These are phyloP conservation scores for Erebia epiphron DNA, from an alignment of 2,888 invertebrate species.

Conservation along the genomic window DNA sequence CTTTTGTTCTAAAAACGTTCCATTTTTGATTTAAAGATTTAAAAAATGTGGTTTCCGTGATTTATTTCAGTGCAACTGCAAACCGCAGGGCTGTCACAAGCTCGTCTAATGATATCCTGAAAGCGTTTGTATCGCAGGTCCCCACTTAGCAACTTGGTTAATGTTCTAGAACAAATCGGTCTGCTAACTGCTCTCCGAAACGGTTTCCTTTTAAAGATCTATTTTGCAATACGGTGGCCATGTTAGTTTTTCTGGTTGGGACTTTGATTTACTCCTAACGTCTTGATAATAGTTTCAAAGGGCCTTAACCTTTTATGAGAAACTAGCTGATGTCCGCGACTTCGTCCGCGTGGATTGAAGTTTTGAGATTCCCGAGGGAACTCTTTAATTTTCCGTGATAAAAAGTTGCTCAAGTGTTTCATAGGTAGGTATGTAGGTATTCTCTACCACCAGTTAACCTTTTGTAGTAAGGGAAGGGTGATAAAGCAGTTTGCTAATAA, in stretches of 20 bases:
- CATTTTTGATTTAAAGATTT: not conserved
- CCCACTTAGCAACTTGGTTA: slow-evolving; percentile 26
- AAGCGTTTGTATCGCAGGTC: slow-evolving; percentile 14
- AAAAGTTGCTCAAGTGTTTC: too few species aligned
- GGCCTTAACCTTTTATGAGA: too few species aligned
- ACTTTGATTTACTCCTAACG: too few species aligned
- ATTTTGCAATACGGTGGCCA: slow-evolving; percentile 3
- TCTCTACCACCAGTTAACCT: too few species aligned
- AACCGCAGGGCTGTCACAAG: not conserved
- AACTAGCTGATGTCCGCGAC: too few species aligned
- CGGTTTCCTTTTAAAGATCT: slow-evolving; percentile 16
- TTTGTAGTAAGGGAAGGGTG: too few species aligned
- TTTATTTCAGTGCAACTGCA: not conserved
- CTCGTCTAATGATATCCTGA: slow-evolving; percentile 6
- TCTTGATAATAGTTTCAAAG: not conserved
- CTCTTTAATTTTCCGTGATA: too few species aligned
- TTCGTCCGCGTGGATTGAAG: too few species aligned
- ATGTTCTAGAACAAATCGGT: slow-evolving; percentile 33
- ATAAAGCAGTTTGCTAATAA: too few species aligned
- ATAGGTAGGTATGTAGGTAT: too few species aligned
- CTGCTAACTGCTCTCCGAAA: slow-evolving; percentile 18
- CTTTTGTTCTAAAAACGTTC: not conserved
- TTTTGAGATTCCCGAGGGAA: too few species aligned
- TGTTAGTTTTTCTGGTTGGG: not conserved
- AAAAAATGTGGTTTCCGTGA: not conserved